Conservation (phyloP, 2,113 vertebrate species). For the Pollachius pollachius region DNA sequence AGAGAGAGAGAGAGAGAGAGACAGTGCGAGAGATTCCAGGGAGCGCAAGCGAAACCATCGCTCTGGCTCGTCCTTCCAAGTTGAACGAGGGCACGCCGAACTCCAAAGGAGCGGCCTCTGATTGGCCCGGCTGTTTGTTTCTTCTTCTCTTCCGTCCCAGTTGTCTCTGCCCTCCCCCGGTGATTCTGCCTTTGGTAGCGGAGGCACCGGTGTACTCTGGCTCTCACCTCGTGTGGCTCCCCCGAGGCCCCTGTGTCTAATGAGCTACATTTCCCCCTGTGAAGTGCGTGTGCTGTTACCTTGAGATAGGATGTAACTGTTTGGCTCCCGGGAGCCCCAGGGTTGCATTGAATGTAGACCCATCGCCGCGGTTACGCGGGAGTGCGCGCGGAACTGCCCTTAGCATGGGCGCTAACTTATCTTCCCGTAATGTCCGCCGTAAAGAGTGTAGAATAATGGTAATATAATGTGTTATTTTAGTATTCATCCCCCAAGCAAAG, state of each 20-base stretch:
- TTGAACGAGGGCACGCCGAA: constrained; percentile 21
- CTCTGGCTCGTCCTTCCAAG: background rate
- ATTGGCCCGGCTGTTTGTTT: constrained; percentile 57
- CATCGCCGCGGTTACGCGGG: too few species aligned
- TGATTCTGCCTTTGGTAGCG: constrained; percentile 41
- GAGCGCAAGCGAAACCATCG: too few species aligned
- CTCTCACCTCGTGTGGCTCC: constrained; percentile 39
- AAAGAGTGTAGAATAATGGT: too few species aligned
- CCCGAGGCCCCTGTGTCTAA: constrained; percentile 49
- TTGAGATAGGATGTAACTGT: constrained; percentile 40
- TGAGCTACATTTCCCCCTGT: constrained; percentile 52
- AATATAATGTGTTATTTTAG: too few species aligned
- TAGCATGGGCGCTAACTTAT: too few species aligned
- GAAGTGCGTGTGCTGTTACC: constrained; percentile 42
- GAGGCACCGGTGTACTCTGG: constrained; percentile 20
- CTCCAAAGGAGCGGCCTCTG: constrained; percentile 11
- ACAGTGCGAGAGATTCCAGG: too few species aligned
- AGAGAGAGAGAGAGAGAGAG: too few species aligned
- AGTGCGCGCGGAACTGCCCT: too few species aligned
- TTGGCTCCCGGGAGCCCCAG: constrained; percentile 16
- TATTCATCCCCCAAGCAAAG: too few species aligned
- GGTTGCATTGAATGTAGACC: constrained; percentile 15
- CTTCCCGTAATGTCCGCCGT: too few species aligned
- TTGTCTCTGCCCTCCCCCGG: constrained; percentile 42
- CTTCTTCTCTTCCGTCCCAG: constrained; percentile 43